phyloP scores from a whole-genome alignment of 2,113 vertebrate genomes.

The Chascanopsetta lugubris region DNA sequence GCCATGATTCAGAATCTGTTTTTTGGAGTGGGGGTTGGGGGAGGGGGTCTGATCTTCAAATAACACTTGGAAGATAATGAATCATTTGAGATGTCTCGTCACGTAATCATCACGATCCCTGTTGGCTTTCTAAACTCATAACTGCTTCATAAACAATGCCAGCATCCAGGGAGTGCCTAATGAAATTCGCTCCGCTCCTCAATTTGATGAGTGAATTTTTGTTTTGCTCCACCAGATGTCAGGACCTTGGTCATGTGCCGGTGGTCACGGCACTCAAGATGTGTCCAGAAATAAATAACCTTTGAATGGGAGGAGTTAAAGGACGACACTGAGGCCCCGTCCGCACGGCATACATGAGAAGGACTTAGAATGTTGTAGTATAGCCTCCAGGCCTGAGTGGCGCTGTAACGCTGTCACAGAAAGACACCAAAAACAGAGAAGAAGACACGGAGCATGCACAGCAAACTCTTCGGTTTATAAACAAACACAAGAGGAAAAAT shows the following conservation, averaged over 20 bases:
- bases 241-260: conserved; percentile 33
- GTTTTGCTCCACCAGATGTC: conserved; percentile 47
- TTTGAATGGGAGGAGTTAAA: conserved; percentile 11
- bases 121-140: conserved; percentile 55
- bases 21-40: conserved; percentile 26
- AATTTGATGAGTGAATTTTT: conserved; percentile 47
- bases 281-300: conserved; percentile 41
- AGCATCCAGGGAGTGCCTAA: conserved; percentile 47
- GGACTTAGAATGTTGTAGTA: no score
- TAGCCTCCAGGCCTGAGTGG: no score
- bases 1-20: conserved; percentile 65
- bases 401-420: no score
- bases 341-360: no score
- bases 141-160: conserved; percentile 53
- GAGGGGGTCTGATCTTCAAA: conserved; percentile 45
- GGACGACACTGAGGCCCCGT: conserved; percentile 4
- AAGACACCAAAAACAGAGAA: no score
- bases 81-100: conserved; percentile 59
- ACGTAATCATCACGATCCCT: conserved; percentile 56
- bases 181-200: conserved; percentile 49
- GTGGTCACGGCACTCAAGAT: conserved; percentile 9
- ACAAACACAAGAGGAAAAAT: no score
- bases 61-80: conserved; percentile 60
- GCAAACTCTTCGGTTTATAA: no score
- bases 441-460: no score